Evolutionary conservation across 2,888 invertebrate genomes (phyloP), one percentile per base, ranked within the genome.

Genomic region (Malacosoma neustria): DNA sequence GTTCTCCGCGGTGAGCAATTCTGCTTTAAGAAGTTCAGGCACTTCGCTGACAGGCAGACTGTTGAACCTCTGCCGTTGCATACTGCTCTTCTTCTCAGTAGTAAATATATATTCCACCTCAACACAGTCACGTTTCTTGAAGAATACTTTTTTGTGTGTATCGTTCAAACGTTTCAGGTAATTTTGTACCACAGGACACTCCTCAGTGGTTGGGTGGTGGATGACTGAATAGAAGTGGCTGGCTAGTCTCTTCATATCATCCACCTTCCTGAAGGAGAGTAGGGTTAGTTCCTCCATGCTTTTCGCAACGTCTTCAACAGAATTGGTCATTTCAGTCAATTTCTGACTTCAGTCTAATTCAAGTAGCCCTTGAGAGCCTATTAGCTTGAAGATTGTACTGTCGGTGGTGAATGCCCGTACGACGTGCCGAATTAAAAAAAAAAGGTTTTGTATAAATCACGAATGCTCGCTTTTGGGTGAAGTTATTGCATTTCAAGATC

Each of bases 21-120:
- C 85, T 0, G 72, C 64, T 56, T 84, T 85, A 0, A 85, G 51
- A 29, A 85, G 40, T 33, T 85, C 84, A 11, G 84, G 82, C 36
- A 84, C 82, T 45, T 84, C 84, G 44, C 76, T 79, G 0, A 85
- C 74, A 3, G 82, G 84, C 11, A 85, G 56, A 45, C 85, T 85
- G 46, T 85, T 85, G 39, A 85, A 85, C 2, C 85, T 59, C 45
- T 85, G 85, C 13, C 85, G 44, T 14, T 85, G 85, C 5, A 84
- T 41, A 37, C 67, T 74, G 44, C 79, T 81, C 33, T 82, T 84
- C 49, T 84, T 85, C 42, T 82, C 85, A 2, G 85, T 84, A 0
- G 84, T 80, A 44, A 82, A 81, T 22, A 85, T 82, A 43, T 82
- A 85, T 44, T 85, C 85, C 0, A 85, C 85, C 40, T 82, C 79